phyloP scores from a whole-genome alignment of 2,888 invertebrate species.

The Buathra laborator region DNA sequence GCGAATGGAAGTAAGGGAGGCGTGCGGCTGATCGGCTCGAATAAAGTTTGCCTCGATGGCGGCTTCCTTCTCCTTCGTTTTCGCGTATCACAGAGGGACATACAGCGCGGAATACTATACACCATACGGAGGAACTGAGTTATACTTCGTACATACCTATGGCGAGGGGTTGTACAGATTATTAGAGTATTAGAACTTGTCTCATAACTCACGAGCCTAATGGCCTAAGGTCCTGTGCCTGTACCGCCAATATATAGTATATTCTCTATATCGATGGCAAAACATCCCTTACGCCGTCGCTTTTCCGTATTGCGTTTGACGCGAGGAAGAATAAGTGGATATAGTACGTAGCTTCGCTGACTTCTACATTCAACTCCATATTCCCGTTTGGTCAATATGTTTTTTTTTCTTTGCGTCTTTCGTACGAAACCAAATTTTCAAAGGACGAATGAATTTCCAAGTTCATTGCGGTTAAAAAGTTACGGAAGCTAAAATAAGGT shows the following conservation, averaged over 20 bases:
- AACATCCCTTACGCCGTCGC: slow-evolving; percentile 50
- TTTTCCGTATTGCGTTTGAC: slow-evolving; percentile 81
- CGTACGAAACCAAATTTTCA: too few species aligned
- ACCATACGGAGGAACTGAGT: slow-evolving; percentile 33
- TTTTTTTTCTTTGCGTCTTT: slow-evolving; percentile 11
- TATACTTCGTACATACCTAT: slow-evolving; percentile 60
- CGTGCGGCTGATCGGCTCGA: slow-evolving; percentile 81
- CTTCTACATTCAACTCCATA: slow-evolving; percentile 20
- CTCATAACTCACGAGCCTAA: slow-evolving; percentile 84
- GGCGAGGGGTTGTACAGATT: slow-evolving; percentile 76
- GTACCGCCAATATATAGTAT: slow-evolving; percentile 59
- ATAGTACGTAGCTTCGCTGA: slow-evolving; percentile 36
- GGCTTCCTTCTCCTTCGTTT: slow-evolving; percentile 21
- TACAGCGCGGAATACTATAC: slow-evolving; percentile 31
- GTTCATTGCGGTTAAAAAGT: too few species aligned
- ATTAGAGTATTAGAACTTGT: slow-evolving; percentile 85
- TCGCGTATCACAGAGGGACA: slow-evolving; percentile 2
- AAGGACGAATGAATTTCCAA: not conserved
- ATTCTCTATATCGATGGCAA: slow-evolving; percentile 55
- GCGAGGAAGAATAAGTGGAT: slow-evolving; percentile 74
- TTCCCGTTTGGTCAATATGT: slow-evolving; percentile 24
- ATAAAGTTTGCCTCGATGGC: slow-evolving; percentile 77
- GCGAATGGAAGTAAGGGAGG: slow-evolving; percentile 75
- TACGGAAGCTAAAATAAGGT: too few species aligned
- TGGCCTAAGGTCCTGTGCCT: slow-evolving; percentile 77